Conservation (phyloP, 1,140 invertebrate genomes). For the Drosophila parvula region DNA sequence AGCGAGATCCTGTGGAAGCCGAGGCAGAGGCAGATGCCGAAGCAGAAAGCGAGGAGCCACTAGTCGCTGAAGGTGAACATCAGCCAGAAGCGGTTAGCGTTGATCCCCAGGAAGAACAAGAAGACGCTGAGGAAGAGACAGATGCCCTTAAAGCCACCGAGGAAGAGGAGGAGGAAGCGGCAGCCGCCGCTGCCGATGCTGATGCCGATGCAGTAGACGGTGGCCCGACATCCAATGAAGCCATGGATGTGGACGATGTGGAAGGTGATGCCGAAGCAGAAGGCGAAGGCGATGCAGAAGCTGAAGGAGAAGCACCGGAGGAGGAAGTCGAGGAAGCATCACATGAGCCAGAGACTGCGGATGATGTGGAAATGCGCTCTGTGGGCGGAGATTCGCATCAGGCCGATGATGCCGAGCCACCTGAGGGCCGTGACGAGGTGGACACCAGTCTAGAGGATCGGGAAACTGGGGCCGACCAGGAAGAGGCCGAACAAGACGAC, state of each 20-base stretch:
- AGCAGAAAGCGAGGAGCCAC: conserved; percentile 28
- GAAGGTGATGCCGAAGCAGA: conserved; percentile 37
- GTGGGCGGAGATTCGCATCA: conserved; percentile 57
- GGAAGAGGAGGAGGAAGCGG: conserved; percentile 56
- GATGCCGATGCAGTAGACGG: conserved; percentile 78
- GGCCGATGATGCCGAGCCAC: conserved; percentile 35
- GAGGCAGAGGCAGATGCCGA: conserved; percentile 32
- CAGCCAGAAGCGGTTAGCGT: conserved; percentile 39
- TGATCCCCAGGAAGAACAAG: conserved; percentile 44
- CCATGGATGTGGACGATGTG: conserved; percentile 79
- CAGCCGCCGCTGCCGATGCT: conserved; percentile 25
- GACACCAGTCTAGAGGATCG: conserved; percentile 55
- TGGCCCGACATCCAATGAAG: conserved; percentile 75
- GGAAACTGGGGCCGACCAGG: conserved; percentile 31
- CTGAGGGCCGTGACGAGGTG: conserved; percentile 63
- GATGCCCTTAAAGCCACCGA: conserved; percentile 59
- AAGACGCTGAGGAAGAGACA: conserved; percentile 55
- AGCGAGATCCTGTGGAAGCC: conserved; percentile 22
- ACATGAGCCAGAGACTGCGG: conserved; percentile 13
- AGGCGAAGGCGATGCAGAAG: conserved; percentile 29
- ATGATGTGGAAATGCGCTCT: conserved; percentile 71
- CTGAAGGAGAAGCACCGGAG: conserved; percentile 26
- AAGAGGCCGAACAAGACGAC: conserved; percentile 45
- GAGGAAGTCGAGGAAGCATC: conserved; percentile 26
- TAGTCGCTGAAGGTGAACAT: conserved; percentile 36